phyloP scores from a whole-genome alignment of 2,888 invertebrate genomes.

The Leptinotarsa peninsularis region DNA sequence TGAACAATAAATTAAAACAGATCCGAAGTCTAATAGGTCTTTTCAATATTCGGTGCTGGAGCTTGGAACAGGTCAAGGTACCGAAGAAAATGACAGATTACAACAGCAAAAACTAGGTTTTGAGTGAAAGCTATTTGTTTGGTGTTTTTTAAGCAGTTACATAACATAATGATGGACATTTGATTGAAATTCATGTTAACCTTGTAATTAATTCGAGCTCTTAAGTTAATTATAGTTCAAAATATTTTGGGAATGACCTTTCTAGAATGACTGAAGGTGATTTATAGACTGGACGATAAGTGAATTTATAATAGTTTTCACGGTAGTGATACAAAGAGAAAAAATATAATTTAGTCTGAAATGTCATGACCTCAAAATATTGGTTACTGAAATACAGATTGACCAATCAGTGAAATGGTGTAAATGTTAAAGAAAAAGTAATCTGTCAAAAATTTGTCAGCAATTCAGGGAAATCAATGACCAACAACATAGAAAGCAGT shows the following conservation, averaged over 20 bases:
- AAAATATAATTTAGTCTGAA: too few relatives aligned
- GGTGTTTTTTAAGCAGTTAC: conserved; percentile 22
- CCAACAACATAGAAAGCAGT: conserved; percentile 16
- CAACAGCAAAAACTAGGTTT: conserved; percentile 37
- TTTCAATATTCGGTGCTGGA: neutral
- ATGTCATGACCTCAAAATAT: too few relatives aligned
- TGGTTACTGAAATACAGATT: too few relatives aligned
- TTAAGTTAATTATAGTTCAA: neutral
- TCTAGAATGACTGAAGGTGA: neutral
- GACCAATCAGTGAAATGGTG: too few relatives aligned
- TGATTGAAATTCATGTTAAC: conserved; percentile 15
- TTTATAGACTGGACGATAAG: conserved; percentile 18
- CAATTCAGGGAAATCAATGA: neutral
- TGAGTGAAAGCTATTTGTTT: conserved; percentile 36
- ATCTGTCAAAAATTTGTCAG: neutral
- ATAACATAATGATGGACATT: conserved; percentile 23
- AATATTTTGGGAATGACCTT: neutral
- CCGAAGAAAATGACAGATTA: conserved; percentile 36
- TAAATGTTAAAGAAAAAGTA: neutral
- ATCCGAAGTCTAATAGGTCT: conserved; percentile 4
- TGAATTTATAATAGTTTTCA: neutral
- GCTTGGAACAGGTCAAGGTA: conserved; percentile 12
- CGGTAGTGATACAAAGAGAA: too few relatives aligned
- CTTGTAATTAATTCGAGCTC: conserved; percentile 6
- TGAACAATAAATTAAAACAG: conserved; percentile 33